Evolutionary conservation across 2,888 invertebrate species (phyloP).

Genomic region (Agapetus fuscipes): DNA sequence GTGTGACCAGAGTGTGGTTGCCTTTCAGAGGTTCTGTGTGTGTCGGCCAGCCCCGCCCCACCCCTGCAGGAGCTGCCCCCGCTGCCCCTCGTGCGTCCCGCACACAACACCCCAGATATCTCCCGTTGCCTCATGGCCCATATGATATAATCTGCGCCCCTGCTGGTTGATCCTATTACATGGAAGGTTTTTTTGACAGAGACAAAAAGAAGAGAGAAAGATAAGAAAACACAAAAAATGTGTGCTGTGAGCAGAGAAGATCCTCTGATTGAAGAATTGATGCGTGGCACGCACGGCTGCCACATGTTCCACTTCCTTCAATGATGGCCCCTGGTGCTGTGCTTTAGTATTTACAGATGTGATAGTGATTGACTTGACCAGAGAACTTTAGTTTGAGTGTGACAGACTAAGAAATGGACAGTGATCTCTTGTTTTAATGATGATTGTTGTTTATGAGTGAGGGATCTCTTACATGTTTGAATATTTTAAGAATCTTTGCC

Average conservation of each 20-base stretch:
- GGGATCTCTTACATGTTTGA: neutral
- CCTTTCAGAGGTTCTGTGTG: constrained; percentile 48
- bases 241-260: constrained; percentile 36
- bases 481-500: constrained; percentile 5
- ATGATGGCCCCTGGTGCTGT: constrained; percentile 22
- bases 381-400: neutral
- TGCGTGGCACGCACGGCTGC: constrained; percentile 56
- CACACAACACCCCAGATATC: constrained; percentile 51
- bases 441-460: neutral
- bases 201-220: constrained; percentile 32
- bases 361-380: neutral
- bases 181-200: constrained; percentile 42
- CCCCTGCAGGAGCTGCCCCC: constrained; percentile 32
- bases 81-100: constrained; percentile 38
- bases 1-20: constrained; percentile 23
- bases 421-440: neutral
- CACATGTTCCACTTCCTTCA: constrained; percentile 47
- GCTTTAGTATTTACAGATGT: neutral
- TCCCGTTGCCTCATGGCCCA: constrained; percentile 55
- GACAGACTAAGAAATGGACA: constrained; percentile 1
- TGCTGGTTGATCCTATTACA: neutral
- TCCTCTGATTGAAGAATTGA: constrained; percentile 42
- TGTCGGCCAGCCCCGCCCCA: constrained; percentile 39
- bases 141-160: constrained; percentile 39
- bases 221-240: too few relatives aligned